Evolutionary conservation across 2,113 vertebrate genomes (phyloP).

Genomic region (Oncorhynchus clarkii): DNA sequence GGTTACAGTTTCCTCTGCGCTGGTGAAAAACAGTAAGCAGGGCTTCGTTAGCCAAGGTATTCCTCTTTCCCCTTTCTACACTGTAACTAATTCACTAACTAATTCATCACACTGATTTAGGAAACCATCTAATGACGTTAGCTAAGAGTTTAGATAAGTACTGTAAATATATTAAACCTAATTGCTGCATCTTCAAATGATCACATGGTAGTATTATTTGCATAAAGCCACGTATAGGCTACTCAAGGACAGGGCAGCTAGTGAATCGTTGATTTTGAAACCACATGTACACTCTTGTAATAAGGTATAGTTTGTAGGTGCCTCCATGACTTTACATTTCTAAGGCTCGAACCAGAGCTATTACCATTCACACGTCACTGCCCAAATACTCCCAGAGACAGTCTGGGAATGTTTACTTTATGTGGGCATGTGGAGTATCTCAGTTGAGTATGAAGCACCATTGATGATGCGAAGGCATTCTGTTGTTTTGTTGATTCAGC

Average conservation of each 20-base stretch:
- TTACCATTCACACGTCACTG: constrained; percentile 47
- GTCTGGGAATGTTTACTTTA: constrained; percentile 47
- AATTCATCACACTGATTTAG: constrained; percentile 62
- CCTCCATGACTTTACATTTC: constrained; percentile 30
- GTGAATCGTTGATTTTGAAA: constrained; percentile 39
- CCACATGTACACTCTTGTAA: constrained; percentile 35
- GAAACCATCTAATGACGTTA: constrained; percentile 48
- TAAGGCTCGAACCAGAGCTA: constrained; percentile 35
- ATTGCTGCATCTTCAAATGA: constrained; percentile 16
- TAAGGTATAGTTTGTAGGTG: constrained; percentile 49
- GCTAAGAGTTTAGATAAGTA: constrained; percentile 24
- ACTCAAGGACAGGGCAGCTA: not conserved
- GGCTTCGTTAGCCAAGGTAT: constrained; percentile 17
- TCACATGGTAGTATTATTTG: not conserved
- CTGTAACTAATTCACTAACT: constrained; percentile 21
- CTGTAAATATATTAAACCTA: constrained; percentile 53
- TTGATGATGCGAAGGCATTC: not conserved
- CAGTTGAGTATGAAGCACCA: constrained; percentile 29
- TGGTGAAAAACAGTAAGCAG: not conserved
- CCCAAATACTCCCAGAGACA: constrained; percentile 46
- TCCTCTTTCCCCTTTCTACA: constrained; percentile 52
- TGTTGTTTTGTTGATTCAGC: not conserved
- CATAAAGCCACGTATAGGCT: not conserved
- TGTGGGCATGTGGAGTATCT: constrained; percentile 35
- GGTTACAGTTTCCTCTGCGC: constrained; percentile 15